These are phyloP conservation scores for Semnopithecus entellus DNA, from an alignment of 2,113 vertebrate species.

Conservation along the genomic window DNA sequence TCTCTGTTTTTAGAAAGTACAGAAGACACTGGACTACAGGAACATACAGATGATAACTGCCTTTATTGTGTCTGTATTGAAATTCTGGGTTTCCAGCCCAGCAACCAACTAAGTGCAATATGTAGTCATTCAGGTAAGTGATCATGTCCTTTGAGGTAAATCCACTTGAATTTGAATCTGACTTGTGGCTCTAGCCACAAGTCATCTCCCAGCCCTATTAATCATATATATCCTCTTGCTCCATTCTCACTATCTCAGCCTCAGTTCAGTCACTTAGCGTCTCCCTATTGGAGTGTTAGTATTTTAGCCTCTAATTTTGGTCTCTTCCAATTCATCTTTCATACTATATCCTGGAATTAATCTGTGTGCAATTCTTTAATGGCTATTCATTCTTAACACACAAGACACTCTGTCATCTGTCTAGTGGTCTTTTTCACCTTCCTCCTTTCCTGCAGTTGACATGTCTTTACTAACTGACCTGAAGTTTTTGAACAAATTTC, in stretches of 20 bases:
- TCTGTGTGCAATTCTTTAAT: background rate
- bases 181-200: background rate
- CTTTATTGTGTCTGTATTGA: slow-evolving; percentile 95
- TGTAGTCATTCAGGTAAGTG: slow-evolving; percentile 91
- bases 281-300: background rate
- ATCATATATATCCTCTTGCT: background rate
- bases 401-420: background rate
- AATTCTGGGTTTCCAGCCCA: slow-evolving; percentile 91
- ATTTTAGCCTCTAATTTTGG: background rate
- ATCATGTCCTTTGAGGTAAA: background rate
- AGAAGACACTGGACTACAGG: slow-evolving; percentile 96
- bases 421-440: background rate
- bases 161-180: background rate
- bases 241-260: background rate
- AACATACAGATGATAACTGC: slow-evolving; percentile 96
- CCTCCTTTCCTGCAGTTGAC: background rate
- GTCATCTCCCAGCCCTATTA: background rate
- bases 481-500: background rate
- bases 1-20: slow-evolving; percentile 90
- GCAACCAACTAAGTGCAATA: slow-evolving; percentile 88
- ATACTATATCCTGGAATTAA: background rate
- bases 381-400: background rate
- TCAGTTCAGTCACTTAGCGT: background rate
- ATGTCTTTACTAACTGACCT: background rate
- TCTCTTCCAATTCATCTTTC: background rate